A percentile compares a stretch with the other conserved stretches of the same genome.
Evolutionary conservation across 1,140 invertebrate genomes (phyloP).

Genomic region (Ectropis grisescens): DNA sequence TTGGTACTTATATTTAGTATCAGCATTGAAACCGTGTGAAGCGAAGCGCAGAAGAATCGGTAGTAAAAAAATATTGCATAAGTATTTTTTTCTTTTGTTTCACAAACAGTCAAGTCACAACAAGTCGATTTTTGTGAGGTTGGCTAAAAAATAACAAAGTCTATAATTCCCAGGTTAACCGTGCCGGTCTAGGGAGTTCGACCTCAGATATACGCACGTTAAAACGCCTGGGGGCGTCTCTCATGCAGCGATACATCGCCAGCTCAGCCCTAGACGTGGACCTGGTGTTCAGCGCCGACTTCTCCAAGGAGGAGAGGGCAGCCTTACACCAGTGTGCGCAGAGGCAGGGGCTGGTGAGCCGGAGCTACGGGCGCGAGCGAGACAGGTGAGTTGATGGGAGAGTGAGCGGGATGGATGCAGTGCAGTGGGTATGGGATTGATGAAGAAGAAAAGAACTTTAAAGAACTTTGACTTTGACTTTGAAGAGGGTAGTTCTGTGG

Average conservation of each 20-base stretch:
- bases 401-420: too few species aligned
- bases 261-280: conserved; percentile 69
- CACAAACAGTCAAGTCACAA: too few species aligned
- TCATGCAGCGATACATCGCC: conserved; percentile 50
- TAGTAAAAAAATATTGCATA: too few species aligned
- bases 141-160: too few species aligned
- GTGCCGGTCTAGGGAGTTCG: conserved; percentile 56
- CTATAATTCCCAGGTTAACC: conserved; percentile 27
- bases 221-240: conserved; percentile 32
- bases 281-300: conserved; percentile 78
- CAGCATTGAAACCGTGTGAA: not conserved
- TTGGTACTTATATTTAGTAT: too few species aligned
- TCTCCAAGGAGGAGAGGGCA: conserved; percentile 79
- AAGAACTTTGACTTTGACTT: too few species aligned
- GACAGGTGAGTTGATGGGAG: too few species aligned
- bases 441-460: too few species aligned
- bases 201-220: conserved; percentile 37
- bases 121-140: too few species aligned
- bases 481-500: conserved; percentile 72
- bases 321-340: conserved; percentile 72
- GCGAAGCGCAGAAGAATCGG: too few species aligned
- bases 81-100: too few species aligned
- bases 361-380: conserved; percentile 67
- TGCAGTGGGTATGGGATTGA: too few species aligned
- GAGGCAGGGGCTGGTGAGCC: conserved; percentile 68